These are phyloP conservation scores for Pseudopleuronectes americanus DNA, from an alignment of 2,797 vertebrate genomes.

Conservation along the genomic window DNA sequence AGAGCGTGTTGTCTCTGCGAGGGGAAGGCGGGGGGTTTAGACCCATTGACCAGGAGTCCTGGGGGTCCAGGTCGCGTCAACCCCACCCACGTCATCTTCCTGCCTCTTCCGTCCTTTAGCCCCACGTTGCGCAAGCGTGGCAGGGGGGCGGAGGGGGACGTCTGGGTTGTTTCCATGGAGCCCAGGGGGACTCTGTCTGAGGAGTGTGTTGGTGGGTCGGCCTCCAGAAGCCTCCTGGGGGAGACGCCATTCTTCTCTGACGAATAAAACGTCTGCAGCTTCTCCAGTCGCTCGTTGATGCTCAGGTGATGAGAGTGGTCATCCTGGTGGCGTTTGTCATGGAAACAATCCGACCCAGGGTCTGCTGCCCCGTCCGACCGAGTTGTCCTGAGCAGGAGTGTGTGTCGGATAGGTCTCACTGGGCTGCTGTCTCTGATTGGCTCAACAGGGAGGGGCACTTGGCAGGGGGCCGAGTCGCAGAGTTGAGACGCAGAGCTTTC, in stretches of 20 bases:
- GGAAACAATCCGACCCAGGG: constrained; percentile 58
- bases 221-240: constrained; percentile 76
- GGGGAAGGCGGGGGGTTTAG: constrained; percentile 79
- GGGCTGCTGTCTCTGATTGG: constrained; percentile 63
- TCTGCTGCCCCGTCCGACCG: constrained; percentile 67
- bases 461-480: constrained; percentile 78
- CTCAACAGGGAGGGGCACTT: constrained; percentile 72
- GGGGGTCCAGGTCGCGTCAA: constrained; percentile 66
- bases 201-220: constrained; percentile 53
- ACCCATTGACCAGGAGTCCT: constrained; percentile 74
- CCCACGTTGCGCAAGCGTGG: constrained; percentile 76
- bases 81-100: constrained; percentile 83
- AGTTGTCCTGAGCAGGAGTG: constrained; percentile 69
- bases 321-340: constrained; percentile 52
- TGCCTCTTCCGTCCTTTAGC: constrained; percentile 71
- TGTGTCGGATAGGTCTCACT: constrained; percentile 46
- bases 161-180: constrained; percentile 58
- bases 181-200: constrained; percentile 58
- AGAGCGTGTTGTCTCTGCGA: constrained; percentile 79
- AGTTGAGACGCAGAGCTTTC: constrained; percentile 77
- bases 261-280: constrained; percentile 71
- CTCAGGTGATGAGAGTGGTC: constrained; percentile 56
- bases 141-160: constrained; percentile 69
- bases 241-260: constrained; percentile 70
- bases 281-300: constrained; percentile 72